Evolutionary conservation across 2,888 invertebrate species (phyloP).

Genomic region (Lepidocyrtinus sp.): DNA sequence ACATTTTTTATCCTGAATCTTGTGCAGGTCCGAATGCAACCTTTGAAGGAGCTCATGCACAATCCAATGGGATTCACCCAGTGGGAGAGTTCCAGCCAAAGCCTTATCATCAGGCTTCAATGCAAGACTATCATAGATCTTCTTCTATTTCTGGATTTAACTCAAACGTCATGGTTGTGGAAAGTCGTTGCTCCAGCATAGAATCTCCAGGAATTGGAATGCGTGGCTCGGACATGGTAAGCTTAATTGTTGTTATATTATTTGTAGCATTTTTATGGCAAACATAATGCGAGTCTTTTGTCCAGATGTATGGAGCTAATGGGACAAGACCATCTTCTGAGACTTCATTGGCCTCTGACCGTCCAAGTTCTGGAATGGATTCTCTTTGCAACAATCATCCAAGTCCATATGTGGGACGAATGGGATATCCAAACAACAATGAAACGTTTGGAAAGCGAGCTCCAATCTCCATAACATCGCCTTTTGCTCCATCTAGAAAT

Average conservation of each 20-base stretch:
- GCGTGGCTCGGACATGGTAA: slow-evolving; percentile 47
- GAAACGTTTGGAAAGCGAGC: slow-evolving; percentile 23
- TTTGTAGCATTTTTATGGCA: slow-evolving; percentile 2
- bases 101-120: not conserved
- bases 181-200: slow-evolving; percentile 48
- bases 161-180: slow-evolving; percentile 47
- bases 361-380: slow-evolving; percentile 53
- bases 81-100: slow-evolving; percentile 12
- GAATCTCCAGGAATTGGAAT: slow-evolving; percentile 45
- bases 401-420: slow-evolving; percentile 28
- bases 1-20: too few species aligned
- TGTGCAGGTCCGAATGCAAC: too few species aligned
- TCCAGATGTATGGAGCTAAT: slow-evolving; percentile 48
- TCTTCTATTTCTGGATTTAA: slow-evolving; percentile 22
- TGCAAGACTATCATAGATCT: slow-evolving; percentile 30
- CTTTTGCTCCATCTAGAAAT: slow-evolving; percentile 41
- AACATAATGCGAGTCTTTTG: too few species aligned
- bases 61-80: slow-evolving; percentile 2
- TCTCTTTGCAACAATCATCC: slow-evolving; percentile 34
- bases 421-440: slow-evolving; percentile 24
- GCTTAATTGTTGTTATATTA: not conserved
- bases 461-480: slow-evolving; percentile 43
- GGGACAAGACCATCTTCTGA: slow-evolving; percentile 55
- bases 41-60: too few species aligned
- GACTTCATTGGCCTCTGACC: slow-evolving; percentile 50